Conservation (phyloP, 1,140 invertebrate genomes). For the Charaxes varanes region DNA sequence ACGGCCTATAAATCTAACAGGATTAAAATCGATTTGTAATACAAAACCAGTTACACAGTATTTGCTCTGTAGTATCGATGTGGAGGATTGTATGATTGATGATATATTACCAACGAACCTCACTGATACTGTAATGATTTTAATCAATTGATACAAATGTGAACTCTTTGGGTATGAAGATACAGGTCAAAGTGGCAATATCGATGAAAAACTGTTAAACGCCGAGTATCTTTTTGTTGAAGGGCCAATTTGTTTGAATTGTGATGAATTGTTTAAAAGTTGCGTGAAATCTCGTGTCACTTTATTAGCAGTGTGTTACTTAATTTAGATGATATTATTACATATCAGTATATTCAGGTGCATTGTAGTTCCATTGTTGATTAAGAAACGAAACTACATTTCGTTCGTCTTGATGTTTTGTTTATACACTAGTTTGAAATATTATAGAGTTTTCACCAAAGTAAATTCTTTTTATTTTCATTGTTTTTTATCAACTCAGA, state of each 20-base stretch:
- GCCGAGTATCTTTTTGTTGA: conserved; percentile 1
- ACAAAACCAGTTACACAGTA: conserved; percentile 48
- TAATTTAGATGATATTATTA: too few species aligned
- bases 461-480: too few species aligned
- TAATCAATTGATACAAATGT: conserved; percentile 17
- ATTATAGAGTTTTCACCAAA: too few species aligned
- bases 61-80: conserved; percentile 54
- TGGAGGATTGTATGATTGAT: conserved; percentile 51
- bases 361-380: too few species aligned
- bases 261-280: conserved; percentile 10
- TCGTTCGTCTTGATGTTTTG: too few species aligned
- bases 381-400: too few species aligned
- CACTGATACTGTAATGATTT: conserved; percentile 22
- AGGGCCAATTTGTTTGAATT: conserved; percentile 9
- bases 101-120: conserved; percentile 32
- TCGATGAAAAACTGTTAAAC: neutral
- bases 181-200: conserved; percentile 18
- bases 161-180: conserved; percentile 1
- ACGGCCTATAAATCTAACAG: conserved; percentile 44
- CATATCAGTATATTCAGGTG: too few species aligned
- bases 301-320: too few species aligned
- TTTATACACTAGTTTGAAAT: too few species aligned
- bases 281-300: neutral
- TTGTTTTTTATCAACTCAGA: too few species aligned
- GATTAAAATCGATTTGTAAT: conserved; percentile 55